These are phyloP conservation scores for Xylocopa sonorina DNA, from an alignment of 1,140 invertebrate species.

Conservation along the genomic window DNA sequence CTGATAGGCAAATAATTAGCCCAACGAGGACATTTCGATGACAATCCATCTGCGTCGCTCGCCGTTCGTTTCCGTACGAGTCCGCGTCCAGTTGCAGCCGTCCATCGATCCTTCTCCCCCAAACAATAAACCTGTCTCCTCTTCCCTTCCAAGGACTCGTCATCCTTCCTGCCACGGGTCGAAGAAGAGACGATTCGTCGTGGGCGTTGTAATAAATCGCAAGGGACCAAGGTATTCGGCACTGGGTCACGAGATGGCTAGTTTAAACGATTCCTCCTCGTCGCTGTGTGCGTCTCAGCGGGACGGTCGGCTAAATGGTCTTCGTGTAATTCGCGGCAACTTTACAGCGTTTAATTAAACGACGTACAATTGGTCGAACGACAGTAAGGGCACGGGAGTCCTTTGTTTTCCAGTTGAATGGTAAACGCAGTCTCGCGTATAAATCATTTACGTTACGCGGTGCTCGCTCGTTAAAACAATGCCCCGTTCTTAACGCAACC, in stretches of 20 bases:
- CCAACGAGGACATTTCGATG: conserved; percentile 22
- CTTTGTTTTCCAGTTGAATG: conserved; percentile 10
- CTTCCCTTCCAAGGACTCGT: no score
- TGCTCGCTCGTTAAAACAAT: background rate
- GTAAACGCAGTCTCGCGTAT: background rate
- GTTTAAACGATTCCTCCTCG: conserved; percentile 1
- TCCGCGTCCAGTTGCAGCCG: background rate
- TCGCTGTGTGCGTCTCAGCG: background rate
- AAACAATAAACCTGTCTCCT: no score
- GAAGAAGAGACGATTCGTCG: no score
- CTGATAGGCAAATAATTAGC: conserved; percentile 38
- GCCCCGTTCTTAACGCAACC: background rate
- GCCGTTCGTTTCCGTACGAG: background rate
- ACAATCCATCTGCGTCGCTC: conserved; percentile 33
- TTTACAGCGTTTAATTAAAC: conserved; percentile 38
- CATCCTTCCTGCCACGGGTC: no score
- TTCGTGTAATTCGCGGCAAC: background rate
- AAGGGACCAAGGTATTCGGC: background rate
- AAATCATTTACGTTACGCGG: background rate
- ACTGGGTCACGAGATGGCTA: background rate
- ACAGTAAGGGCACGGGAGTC: background rate
- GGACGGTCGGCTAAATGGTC: background rate
- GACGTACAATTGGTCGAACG: conserved; percentile 10
- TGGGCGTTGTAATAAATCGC: background rate
- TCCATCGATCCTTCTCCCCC: background rate